These are phyloP conservation scores for Probosciger aterrimus DNA, from an alignment of 2,113 vertebrate genomes.

Conservation along the genomic window DNA sequence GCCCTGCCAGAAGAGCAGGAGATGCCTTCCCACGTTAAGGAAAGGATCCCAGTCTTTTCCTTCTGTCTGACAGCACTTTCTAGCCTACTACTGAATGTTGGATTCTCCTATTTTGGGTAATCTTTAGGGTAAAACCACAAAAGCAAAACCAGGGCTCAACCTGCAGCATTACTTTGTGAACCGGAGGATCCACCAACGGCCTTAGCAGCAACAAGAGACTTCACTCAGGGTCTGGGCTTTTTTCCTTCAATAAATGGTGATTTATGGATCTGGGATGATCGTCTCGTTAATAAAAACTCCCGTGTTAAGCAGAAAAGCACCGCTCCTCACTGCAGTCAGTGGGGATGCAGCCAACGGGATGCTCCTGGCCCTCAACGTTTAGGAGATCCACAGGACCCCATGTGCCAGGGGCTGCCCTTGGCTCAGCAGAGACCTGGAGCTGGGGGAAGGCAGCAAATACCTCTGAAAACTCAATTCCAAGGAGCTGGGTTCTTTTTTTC, in stretches of 20 bases:
- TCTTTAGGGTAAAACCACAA: background rate
- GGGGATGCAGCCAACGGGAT: background rate
- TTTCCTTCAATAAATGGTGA: background rate
- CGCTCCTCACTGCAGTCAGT: background rate
- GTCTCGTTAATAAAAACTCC: background rate
- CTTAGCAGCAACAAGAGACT: background rate
- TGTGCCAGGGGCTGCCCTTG: fast-evolving
- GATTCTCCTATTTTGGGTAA: background rate
- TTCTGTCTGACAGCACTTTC: background rate
- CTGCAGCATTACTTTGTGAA: fast-evolving
- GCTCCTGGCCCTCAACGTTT: background rate
- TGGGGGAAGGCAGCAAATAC: background rate
- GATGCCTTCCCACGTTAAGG: background rate
- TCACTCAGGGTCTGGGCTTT: background rate
- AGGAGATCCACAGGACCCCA: background rate
- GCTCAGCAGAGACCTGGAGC: background rate
- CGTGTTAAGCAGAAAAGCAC: background rate
- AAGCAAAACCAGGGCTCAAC: background rate
- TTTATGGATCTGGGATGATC: background rate
- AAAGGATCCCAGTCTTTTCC: background rate
- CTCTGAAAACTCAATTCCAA: background rate
- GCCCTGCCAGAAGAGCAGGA: background rate
- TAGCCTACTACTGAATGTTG: background rate
- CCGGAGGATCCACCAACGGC: background rate
- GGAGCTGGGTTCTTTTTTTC: background rate